Percentiles rank a stretch among this genome's conserved stretches.
phyloP scores from a whole-genome alignment of 2,888 invertebrate species.

The Isoperla grammatica region DNA sequence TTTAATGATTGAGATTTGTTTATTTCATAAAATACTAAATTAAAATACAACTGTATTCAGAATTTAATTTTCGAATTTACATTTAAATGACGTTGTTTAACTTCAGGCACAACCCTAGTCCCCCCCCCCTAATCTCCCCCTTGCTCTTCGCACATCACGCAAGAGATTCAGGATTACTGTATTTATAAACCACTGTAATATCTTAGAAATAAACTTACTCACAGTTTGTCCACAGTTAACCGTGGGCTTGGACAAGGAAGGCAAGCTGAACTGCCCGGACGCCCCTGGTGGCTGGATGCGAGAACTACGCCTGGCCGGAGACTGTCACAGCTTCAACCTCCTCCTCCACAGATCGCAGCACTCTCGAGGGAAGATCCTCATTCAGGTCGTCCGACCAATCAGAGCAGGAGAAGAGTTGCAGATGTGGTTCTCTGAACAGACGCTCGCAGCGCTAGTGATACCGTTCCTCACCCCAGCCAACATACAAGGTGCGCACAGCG shows the following conservation, averaged over 20 bases:
- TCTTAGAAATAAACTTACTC: too few relatives aligned
- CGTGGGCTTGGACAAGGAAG: constrained; percentile 19
- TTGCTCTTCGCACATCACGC: too few relatives aligned
- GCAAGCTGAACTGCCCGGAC: constrained; percentile 26
- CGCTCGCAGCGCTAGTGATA: constrained; percentile 65
- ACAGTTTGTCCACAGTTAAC: constrained; percentile 2
- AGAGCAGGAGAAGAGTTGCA: constrained; percentile 62
- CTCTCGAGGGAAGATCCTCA: constrained; percentile 34
- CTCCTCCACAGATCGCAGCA: constrained; percentile 41
- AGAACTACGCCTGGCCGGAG: constrained; percentile 52
- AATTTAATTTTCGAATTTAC: too few relatives aligned
- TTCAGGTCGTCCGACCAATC: constrained; percentile 38
- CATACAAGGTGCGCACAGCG: constrained; percentile 72
- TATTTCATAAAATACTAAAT: too few relatives aligned
- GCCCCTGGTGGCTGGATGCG: constrained; percentile 39
- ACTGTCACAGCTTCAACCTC: constrained; percentile 60
- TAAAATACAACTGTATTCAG: too few relatives aligned
- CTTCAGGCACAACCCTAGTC: too few relatives aligned
- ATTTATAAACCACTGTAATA: too few relatives aligned
- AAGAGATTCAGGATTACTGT: too few relatives aligned
- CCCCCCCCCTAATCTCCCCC: too few relatives aligned
- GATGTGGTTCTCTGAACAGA: constrained; percentile 78
- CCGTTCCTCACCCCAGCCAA: constrained; percentile 73
- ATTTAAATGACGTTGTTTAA: too few relatives aligned
- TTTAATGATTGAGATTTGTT: too few relatives aligned